phyloP scores from a whole-genome alignment of 1,140 invertebrate genomes.

The Drosophila virilis region DNA sequence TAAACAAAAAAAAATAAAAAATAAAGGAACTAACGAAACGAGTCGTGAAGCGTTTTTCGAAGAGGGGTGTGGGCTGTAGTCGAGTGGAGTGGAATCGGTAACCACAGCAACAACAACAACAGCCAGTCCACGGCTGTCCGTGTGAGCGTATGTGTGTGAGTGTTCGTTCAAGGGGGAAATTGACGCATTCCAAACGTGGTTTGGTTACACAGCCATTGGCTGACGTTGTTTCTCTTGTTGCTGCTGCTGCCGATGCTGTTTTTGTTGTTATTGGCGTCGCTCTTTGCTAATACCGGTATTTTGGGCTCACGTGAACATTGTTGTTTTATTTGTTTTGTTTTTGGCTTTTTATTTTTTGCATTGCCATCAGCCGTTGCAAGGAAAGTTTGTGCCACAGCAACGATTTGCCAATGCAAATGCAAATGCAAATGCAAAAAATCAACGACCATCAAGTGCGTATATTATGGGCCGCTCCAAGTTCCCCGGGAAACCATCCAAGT shows the following conservation, averaged over 20 bases:
- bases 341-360: constrained; percentile 9
- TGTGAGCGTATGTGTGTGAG: constrained; percentile 6
- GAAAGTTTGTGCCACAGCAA: constrained; percentile 49
- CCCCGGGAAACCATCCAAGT: constrained; percentile 93
- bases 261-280: constrained; percentile 33
- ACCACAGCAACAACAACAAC: constrained; percentile 53
- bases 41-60: constrained; percentile 2
- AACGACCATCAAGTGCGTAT: constrained; percentile 62
- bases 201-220: constrained; percentile 51
- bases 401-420: constrained; percentile 41
- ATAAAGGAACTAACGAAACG: constrained; percentile 28
- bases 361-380: constrained; percentile 30
- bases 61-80: constrained; percentile 11
- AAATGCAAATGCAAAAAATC: constrained; percentile 27
- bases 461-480: constrained; percentile 88
- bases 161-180: constrained; percentile 40
- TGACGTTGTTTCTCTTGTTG: constrained; percentile 31
- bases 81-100: constrained; percentile 41
- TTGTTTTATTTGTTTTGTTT: constrained; percentile 10
- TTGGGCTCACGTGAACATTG: constrained; percentile 56
- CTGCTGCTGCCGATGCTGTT: constrained; percentile 18
- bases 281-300: constrained; percentile 70
- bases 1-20: constrained; percentile 42
- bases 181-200: constrained; percentile 73
- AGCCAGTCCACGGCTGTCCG: constrained; percentile 13